Evolutionary conservation across 1,140 invertebrate genomes (phyloP), one percentile per base, ranked within the genome.

Genomic region (Periplaneta americana): DNA sequence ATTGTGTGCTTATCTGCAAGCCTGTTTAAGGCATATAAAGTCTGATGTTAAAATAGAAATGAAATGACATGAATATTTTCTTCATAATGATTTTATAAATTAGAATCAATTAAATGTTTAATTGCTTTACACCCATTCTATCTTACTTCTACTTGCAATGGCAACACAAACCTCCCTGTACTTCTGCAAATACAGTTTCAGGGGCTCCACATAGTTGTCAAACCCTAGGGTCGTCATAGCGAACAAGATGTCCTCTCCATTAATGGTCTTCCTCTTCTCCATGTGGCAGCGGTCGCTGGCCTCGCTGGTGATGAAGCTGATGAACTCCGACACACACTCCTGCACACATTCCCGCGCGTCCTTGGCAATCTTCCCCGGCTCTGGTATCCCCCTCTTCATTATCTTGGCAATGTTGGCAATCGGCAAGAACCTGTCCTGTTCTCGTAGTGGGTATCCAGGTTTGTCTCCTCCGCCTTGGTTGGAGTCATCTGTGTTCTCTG

Each of bases 321-420:
- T 99, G 87, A 99, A 99, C 87, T 99, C 99, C 0, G 98, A 99
- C 48, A 99, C 98, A 91, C 98, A 99, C 89, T 99, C 99, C 89
- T 99, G 99, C 31, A 99, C 97, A 91, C 98, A 99, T 90, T 99
- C 98, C 84, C 99, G 93, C 0, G 98, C 98, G 91, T 99, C 99
- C 91, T 99, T 99, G 0, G 98, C 97, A 85, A 99, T 98, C 94
- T 99, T 99, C 85, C 98, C 98, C 84, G 95, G 94, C 83, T 96
- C 94, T 9, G 98, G 98, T 84, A 99, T 98, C 9, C 97, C 96
- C 87, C 96, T 93, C 89, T 99, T 99, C 99, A 99, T 99, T 74
- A 99, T 99, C 89, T 99, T 96, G 0, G 98, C 97, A 75, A 99
- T 97, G 90, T 99, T 99, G 32, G 98, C 98, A 84, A 99, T 99